Conservation (phyloP, 2,113 vertebrate genomes). For the Dendropsophus ebraccatus region DNA sequence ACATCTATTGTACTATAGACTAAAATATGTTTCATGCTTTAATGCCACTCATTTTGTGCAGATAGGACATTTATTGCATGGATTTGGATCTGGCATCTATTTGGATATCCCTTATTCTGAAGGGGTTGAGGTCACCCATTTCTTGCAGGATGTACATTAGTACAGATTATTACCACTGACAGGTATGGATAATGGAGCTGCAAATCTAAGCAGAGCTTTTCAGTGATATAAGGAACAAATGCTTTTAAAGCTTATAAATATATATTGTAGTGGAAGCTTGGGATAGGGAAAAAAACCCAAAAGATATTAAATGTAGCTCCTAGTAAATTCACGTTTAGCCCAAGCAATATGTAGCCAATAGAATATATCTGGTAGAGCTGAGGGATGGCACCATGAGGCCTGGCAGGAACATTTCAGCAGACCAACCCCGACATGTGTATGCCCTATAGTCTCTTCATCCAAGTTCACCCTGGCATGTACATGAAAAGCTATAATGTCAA, state of each 20-base stretch:
- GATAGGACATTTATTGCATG: constrained; percentile 26
- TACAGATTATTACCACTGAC: constrained; percentile 3
- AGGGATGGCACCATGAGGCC: neutral
- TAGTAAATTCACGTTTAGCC: neutral
- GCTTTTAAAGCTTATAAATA: constrained; percentile 3
- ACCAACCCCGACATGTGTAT: no score
- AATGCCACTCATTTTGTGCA: constrained; percentile 22
- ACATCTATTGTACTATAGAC: neutral
- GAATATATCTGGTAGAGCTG: neutral
- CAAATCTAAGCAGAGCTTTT: constrained; percentile 17
- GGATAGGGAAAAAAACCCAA: neutral
- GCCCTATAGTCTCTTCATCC: no score
- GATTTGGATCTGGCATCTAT: constrained; percentile 26
- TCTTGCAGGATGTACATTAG: constrained; percentile 8
- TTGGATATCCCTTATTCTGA: constrained; percentile 33
- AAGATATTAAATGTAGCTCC: neutral
- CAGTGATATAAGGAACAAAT: neutral
- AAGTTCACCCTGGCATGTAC: neutral
- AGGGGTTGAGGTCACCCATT: constrained; percentile 43
- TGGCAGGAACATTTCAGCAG: neutral
- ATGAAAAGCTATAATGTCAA: neutral
- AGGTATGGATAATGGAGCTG: neutral
- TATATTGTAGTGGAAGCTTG: neutral
- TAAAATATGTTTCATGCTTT: constrained; percentile 38
- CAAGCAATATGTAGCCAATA: neutral